Evolutionary conservation across 2,797 vertebrate genomes (phyloP), one percentile per base, ranked within the genome.

Genomic region (Mormyrus proboscirostris): DNA sequence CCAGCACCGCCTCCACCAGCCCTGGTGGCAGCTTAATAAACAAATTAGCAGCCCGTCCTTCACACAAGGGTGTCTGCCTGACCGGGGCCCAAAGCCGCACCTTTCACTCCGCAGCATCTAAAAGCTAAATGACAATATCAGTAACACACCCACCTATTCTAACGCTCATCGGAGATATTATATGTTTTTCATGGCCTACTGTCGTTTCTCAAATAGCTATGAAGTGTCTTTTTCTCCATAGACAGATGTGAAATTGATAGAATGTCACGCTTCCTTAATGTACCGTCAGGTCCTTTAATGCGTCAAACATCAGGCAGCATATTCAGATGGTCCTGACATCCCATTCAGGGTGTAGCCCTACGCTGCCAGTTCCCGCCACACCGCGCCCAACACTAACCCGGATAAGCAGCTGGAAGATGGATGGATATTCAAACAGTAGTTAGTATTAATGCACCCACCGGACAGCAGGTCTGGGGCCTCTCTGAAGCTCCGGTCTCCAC

Each of bases 21-120:
- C 55, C 53, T 19, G 8, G 38, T 38, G 57, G 55, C 55, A 59
- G 86, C 44, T 87, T 87, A 87, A 87, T 62, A 87, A 59, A 87
- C 86, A 87, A 87, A 87, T 87, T 59, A 47, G 53, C 55, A 10
- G 86, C 19, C 53, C 19, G 55, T 87, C 86, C 86, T 62, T 87
- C 41, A 6, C 57, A 25, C 53, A 41, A 62, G 29, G 55, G 57
- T 50, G 53, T 62, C 55, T 44, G 16, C 38, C 25, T 62, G 19
- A 87, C 33, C 53, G 29, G 8, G 55, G 19, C 53, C 53, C 5
- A 62, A n/a, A 86, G 8, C 22, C 29, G 14, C 84, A 55, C 41
- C 47, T 86, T 29, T 86, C 50, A 8, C n/a, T 29, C 19, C 0
- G 0, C 25, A 33, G 9, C 22, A 14, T 51, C 41, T 22, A 22